A percentile compares a stretch with the other conserved stretches of the same genome.
Evolutionary conservation across 2,888 invertebrate genomes (phyloP).

Genomic region (Camponotus fellah): DNA sequence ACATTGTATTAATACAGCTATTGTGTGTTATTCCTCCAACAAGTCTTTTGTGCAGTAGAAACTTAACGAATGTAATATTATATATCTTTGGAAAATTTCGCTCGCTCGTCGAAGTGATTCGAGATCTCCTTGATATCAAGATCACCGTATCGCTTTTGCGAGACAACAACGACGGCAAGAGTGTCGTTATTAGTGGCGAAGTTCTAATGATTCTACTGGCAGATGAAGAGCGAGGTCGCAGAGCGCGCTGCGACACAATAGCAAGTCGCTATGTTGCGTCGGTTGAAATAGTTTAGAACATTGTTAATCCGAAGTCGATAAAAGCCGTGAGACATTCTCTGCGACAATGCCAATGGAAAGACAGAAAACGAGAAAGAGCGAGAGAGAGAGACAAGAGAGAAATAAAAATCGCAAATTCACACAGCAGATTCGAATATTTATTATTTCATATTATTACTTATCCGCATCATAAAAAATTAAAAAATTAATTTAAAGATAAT

Average conservation of each 20-base stretch:
- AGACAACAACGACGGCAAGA: slow-evolving; percentile 2
- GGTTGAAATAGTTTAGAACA: slow-evolving; percentile 75
- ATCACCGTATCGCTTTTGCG: slow-evolving; percentile 5
- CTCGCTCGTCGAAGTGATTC: not conserved
- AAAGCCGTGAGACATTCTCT: slow-evolving; percentile 61
- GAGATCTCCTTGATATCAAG: slow-evolving; percentile 6
- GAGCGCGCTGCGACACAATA: slow-evolving; percentile 63
- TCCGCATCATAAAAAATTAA: not conserved
- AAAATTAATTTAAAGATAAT: not conserved
- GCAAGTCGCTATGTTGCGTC: slow-evolving; percentile 56
- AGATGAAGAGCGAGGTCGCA: slow-evolving; percentile 54
- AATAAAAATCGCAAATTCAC: not conserved
- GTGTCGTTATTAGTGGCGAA: slow-evolving; percentile 50
- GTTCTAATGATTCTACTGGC: slow-evolving; percentile 58
- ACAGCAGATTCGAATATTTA: not conserved
- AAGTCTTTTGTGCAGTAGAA: not conserved
- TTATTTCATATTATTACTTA: not conserved
- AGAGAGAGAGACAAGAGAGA: slow-evolving; percentile 16
- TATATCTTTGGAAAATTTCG: not conserved
- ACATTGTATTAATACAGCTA: not conserved
- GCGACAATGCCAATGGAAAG: slow-evolving; percentile 51
- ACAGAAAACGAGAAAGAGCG: slow-evolving; percentile 4
- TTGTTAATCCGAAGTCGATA: slow-evolving; percentile 73
- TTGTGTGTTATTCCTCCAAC: not conserved
- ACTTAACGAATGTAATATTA: not conserved